Base-by-base conservation (phyloP, 2,888 invertebrate species). In the Amphipyra berbera region DNA sequence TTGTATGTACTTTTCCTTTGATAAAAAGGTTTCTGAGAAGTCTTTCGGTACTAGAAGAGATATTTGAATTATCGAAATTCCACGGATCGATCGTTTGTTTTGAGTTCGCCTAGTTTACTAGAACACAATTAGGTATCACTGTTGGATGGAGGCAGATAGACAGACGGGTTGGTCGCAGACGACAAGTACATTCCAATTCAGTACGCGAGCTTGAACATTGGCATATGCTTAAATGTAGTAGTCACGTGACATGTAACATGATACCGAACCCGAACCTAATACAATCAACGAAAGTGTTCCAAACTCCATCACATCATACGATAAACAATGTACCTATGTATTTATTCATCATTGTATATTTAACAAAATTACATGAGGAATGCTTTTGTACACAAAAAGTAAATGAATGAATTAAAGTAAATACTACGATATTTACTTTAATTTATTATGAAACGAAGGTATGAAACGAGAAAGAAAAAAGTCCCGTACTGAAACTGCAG, bases 61-160 rank as follows among this genome's bases (percentile, higher is more conserved):
- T 71, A 52, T 57, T 38, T 2, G 13, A 60, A 48, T 69, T 46
- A 6, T 40, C 6, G 2, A 35, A 47, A 65, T 41, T 21, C 14
- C 40, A 38, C 42, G 14, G 38, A 42, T 53, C 41, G 49, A 59
- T 47, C 37, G 40, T 63, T 69, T 72, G 48, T 38, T 42, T 6
- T 12, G 9, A 42, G 50, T 14, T 48, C 35, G 47, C 9, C 33
- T 48, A 40, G 48, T 58, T 62, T 9, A 45, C 1, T 53, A 33
- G 27, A 50, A 47, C 27, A 55, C 44, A 63, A 63, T 69, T 69
- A 62, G 35, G 15, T 56, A 54, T 52, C 45, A 40, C 44, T 47
- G 9, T 27, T 40, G 13, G 35, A 47, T 50, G 15, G 8, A 42
- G 33, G 14, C 6, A 21, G 12, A 56, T n/a, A 33, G 40, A 44